Conservation (phyloP, 1,140 invertebrate species). For the Kradibia gibbosae region DNA sequence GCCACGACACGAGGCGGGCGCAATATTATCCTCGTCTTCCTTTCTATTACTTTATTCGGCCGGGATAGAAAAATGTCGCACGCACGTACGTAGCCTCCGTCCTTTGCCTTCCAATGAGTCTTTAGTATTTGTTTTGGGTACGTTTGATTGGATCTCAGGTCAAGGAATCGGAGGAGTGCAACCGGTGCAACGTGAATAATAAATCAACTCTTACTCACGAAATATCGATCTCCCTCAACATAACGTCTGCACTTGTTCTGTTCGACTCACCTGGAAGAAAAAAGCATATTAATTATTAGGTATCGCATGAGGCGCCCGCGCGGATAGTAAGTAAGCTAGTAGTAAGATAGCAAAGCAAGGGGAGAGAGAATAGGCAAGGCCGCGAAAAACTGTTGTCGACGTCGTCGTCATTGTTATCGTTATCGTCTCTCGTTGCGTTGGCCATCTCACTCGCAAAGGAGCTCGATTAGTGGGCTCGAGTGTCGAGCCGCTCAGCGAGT, state of each 20-base stretch:
- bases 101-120: background rate
- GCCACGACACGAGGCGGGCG: background rate
- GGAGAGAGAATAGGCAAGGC: too few relatives aligned
- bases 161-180: slow-evolving; percentile 35
- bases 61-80: background rate
- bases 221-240: background rate
- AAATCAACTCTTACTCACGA: slow-evolving; percentile 20
- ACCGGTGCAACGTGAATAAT: slow-evolving; percentile 38
- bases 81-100: background rate
- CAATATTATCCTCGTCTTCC: slow-evolving; percentile 33
- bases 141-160: too few relatives aligned
- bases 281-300: slow-evolving; percentile 28
- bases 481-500: too few relatives aligned
- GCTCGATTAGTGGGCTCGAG: too few relatives aligned
- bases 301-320: background rate
- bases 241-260: background rate
- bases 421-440: too few relatives aligned
- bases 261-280: slow-evolving; percentile 49
- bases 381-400: too few relatives aligned
- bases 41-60: slow-evolving; percentile 44
- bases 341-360: background rate
- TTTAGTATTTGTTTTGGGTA: too few relatives aligned
- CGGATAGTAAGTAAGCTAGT: background rate
- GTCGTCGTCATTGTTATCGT: too few relatives aligned
- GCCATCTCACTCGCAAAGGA: too few relatives aligned